Conservation (phyloP, 2,113 vertebrate species). For the Rhynchopsitta pachyrhyncha region DNA sequence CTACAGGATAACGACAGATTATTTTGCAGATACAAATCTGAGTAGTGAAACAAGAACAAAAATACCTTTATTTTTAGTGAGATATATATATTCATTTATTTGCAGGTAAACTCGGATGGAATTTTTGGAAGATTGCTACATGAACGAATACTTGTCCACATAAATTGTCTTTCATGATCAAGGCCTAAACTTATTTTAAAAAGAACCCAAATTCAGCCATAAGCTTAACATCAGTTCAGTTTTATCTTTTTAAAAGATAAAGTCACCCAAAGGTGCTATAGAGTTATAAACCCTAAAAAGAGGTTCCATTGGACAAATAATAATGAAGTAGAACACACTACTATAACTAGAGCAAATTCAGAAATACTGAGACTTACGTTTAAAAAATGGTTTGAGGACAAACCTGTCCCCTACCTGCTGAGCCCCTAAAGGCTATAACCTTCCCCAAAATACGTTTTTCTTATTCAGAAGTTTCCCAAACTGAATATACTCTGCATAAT, state of each 20-base stretch:
- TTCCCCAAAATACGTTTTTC: not conserved
- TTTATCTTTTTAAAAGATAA: not conserved
- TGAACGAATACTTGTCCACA: not conserved
- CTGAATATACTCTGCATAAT: not conserved
- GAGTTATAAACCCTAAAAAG: not conserved
- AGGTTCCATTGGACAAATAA: not conserved
- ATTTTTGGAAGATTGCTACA: not conserved
- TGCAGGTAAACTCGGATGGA: not conserved
- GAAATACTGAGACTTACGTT: not conserved
- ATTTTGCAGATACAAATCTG: not conserved
- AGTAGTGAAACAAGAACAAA: not conserved
- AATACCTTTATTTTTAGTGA: not conserved
- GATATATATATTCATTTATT: not conserved
- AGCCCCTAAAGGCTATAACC: not conserved
- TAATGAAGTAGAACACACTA: not conserved
- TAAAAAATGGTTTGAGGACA: not conserved
- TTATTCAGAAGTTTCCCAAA: not conserved
- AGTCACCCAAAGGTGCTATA: not conserved
- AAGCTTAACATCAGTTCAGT: not conserved
- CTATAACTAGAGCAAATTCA: not conserved
- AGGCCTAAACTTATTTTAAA: not conserved
- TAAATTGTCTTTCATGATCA: not conserved
- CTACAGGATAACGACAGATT: not conserved
- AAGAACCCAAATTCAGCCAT: not conserved
- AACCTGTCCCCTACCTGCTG: not conserved